Evolutionary conservation across 2,113 vertebrate species (phyloP).

Genomic region (Gila orcuttii): DNA sequence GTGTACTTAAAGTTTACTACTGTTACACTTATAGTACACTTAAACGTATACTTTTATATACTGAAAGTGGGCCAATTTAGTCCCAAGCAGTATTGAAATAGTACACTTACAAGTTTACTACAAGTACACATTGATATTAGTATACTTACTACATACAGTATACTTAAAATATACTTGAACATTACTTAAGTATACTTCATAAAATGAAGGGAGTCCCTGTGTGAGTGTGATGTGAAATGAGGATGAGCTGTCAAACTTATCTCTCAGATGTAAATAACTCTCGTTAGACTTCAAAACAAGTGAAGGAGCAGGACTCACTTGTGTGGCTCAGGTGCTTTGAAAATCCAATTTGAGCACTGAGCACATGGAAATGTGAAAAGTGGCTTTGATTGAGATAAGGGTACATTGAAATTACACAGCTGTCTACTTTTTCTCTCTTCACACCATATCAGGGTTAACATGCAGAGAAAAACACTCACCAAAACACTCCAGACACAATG

Average conservation of each 20-base stretch:
- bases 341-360: not conserved
- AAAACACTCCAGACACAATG: not conserved
- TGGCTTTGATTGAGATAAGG: slow-evolving; percentile 11
- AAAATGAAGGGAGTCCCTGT: not conserved
- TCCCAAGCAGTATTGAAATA: too few species aligned
- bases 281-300: not conserved
- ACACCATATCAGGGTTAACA: slow-evolving; percentile 5
- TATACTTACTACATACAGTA: too few species aligned
- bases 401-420: not conserved
- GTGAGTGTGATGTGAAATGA: not conserved
- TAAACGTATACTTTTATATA: too few species aligned
- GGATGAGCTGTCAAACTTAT: not conserved
- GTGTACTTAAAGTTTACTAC: too few species aligned
- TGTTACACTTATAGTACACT: too few species aligned
- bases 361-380: slow-evolving; percentile 8
- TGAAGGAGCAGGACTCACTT: not conserved
- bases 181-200: too few species aligned
- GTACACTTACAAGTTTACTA: too few species aligned
- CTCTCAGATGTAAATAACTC: slow-evolving; percentile 6
- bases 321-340: not conserved
- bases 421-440: not conserved
- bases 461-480: not conserved
- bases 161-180: too few species aligned
- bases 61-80: too few species aligned
- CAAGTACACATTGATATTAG: too few species aligned